These are phyloP conservation scores for Ostrea edulis DNA, from an alignment of 1,140 invertebrate genomes.

Conservation along the genomic window DNA sequence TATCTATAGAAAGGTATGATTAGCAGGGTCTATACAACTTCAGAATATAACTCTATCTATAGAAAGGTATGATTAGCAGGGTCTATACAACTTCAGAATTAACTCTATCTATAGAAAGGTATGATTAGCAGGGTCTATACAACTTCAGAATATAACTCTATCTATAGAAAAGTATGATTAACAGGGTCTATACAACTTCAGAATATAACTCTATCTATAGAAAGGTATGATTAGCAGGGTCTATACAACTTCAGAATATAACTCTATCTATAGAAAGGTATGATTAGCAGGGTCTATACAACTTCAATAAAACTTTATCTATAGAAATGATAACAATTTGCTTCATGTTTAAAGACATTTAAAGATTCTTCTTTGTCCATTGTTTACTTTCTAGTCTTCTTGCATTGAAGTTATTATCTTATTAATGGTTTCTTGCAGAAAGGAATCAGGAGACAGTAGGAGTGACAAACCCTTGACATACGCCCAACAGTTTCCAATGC, in stretches of 20 bases:
- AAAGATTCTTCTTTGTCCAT: no score
- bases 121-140: slow-evolving; percentile 54
- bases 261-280: background rate
- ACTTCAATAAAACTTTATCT: slow-evolving; percentile 48
- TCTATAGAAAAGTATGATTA: background rate
- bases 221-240: slow-evolving; percentile 44
- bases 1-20: background rate
- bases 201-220: slow-evolving; percentile 43
- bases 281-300: slow-evolving; percentile 55
- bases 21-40: slow-evolving; percentile 58
- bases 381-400: no score
- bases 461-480: background rate
- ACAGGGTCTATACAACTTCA: slow-evolving; percentile 59
- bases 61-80: slow-evolving; percentile 39
- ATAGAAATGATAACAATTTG: background rate
- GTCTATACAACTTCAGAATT: slow-evolving; percentile 59
- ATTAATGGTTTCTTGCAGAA: background rate
- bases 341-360: no score
- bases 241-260: slow-evolving; percentile 57
- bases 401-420: background rate
- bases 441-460: background rate
- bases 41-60: slow-evolving; percentile 44
- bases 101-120: background rate
- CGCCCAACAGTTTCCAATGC: slow-evolving; percentile 33
- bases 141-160: slow-evolving; percentile 53